Base-by-base conservation (phyloP, 2,113 vertebrate species). In the Piliocolobus tephrosceles region DNA sequence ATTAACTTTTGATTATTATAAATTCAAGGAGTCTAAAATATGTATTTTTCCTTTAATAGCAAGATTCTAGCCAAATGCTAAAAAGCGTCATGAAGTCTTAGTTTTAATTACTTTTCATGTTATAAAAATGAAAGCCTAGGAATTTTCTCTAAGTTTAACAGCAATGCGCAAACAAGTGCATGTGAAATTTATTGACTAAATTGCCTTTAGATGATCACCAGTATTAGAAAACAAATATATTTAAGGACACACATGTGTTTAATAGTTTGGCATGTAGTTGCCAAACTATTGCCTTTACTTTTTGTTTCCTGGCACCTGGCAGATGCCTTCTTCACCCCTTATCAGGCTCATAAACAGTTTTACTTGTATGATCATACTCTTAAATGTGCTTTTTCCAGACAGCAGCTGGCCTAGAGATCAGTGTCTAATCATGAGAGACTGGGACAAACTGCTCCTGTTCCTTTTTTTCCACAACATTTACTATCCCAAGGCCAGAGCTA, bases 151-250 rank as follows among this genome's bases (percentile, higher is more conserved):
- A 85, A 85, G 20, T 90, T 68, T 78, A 83, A 97, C 38, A 78
- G 0, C 38, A 32, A 86, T 35, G 5, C 70, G 52, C 30, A 91
- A 89, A 91, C 20, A 66, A 96, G 76, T 30, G 18, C 9, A 57
- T 61, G 17, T 76, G 55, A 78, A 87, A 58, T 52, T 22, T 81
- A 91, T 1, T 78, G n/a, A 75, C 4, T 38, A 70, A 58, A 45
- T 32, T 86, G 38, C 4, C 47, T 50, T 50, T 40, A 92, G 81
- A 61, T 73, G 25, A 78, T 88, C 52, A 97, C 55, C n/a, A 81
- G 61, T 78, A 90, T 38, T 90, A 73, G 64, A 92, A 97, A 95
- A 97, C 80, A 90, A 61, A 93, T 88, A 94, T 96, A 7, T 90
- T 87, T 90, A 96, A 92, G 64, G 9, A 20, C 45, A 50, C 25